Evolutionary conservation across 2,797 vertebrate genomes (phyloP).

Genomic region (Acanthurus lineatus): DNA sequence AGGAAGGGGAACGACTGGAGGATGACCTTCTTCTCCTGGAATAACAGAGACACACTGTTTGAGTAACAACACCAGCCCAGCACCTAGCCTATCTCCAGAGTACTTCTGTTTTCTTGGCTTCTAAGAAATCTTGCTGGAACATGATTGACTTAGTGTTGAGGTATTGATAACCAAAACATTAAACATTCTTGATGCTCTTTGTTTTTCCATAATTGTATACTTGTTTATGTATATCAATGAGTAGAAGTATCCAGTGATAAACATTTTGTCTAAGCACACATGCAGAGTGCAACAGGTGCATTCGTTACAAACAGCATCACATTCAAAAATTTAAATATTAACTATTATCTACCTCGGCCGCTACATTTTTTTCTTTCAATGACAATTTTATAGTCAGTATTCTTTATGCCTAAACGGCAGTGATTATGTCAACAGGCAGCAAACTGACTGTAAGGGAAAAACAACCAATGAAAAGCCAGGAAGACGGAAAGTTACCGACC

Average conservation of each 20-base stretch:
- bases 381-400: conserved; percentile 43
- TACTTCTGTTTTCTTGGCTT: conserved; percentile 6
- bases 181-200: not conserved
- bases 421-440: conserved; percentile 64
- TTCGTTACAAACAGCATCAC: not conserved
- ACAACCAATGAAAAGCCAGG: conserved; percentile 85
- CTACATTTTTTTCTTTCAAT: conserved; percentile 47
- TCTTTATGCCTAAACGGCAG: conserved; percentile 61
- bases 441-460: conserved; percentile 72
- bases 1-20: conserved; percentile 87
- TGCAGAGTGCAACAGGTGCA: conserved; percentile 35
- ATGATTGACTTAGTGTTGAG: not conserved
- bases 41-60: conserved; percentile 67
- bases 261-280: conserved; percentile 32
- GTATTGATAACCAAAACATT: not conserved
- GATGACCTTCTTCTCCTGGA: conserved; percentile 88
- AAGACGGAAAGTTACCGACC: conserved; percentile 95
- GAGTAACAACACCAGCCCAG: conserved; percentile 44
- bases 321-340: no score
- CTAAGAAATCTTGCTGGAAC: not conserved
- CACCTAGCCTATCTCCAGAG: conserved; percentile 57
- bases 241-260: conserved; percentile 14
- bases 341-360: conserved; percentile 51
- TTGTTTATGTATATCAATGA: not conserved
- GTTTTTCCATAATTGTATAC: not conserved